A percentile compares a stretch with the other conserved stretches of the same genome.
phyloP scores from a whole-genome alignment of 92 coral and sea anemone genomes.

The Paragorgia papillata region DNA sequence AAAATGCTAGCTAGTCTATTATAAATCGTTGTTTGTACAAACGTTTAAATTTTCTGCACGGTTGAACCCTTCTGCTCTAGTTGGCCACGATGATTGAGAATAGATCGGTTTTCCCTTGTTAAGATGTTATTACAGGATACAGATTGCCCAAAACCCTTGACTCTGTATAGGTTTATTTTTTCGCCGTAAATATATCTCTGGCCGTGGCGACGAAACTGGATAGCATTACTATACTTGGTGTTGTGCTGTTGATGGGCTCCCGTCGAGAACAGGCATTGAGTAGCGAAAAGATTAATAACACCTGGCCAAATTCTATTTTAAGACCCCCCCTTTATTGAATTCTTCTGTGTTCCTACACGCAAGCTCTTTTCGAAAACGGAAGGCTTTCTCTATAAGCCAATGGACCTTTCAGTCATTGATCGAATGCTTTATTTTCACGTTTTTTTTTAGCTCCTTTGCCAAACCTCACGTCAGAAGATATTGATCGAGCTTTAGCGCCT shows the following conservation, averaged over 20 bases:
- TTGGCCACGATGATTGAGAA: not conserved
- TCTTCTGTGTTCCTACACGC: conserved; percentile 38
- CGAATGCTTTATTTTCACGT: conserved; percentile 31
- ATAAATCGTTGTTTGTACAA: not conserved
- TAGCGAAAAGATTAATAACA: conserved; percentile 38
- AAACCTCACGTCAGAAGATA: conserved; percentile 96
- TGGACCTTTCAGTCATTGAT: not conserved
- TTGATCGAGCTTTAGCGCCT: conserved; percentile 93
- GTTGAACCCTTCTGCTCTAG: not conserved
- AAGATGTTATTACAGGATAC: too few relatives aligned
- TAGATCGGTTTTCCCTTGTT: too few relatives aligned
- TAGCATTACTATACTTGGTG: conserved; percentile 13
- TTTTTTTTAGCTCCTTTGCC: conserved; percentile 94
- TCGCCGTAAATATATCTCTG: not conserved
- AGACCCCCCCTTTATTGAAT: conserved; percentile 30
- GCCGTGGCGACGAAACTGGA: not conserved
- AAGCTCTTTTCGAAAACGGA: not conserved
- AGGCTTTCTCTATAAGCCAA: not conserved
- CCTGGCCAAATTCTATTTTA: conserved; percentile 43
- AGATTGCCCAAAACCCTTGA: not conserved
- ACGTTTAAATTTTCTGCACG: conserved; percentile 12
- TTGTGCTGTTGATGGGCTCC: conserved; percentile 39
- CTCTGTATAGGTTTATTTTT: not conserved
- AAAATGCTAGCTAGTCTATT: not conserved
- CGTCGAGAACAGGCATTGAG: conserved; percentile 21